Percentiles rank a stretch among this genome's conserved stretches.
phyloP scores from a whole-genome alignment of 2,888 invertebrate species.

The Ommatoiulus sabulosus region DNA sequence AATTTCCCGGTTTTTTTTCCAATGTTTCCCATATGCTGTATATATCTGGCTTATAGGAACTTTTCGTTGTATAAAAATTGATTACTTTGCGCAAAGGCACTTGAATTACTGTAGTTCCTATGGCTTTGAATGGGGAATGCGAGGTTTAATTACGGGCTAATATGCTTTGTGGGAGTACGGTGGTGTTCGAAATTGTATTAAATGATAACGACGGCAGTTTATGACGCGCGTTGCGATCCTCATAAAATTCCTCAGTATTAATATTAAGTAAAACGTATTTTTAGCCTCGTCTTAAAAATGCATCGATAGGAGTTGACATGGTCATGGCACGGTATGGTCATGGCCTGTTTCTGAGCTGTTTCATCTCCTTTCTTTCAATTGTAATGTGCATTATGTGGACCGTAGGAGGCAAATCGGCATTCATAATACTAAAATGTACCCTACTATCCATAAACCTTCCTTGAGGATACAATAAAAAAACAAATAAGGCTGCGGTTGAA shows the following conservation, averaged over 20 bases:
- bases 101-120: background rate
- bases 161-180: background rate
- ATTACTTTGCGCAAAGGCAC: background rate
- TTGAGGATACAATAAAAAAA: too few relatives aligned
- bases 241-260: background rate
- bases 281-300: background rate
- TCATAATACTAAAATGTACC: too few relatives aligned
- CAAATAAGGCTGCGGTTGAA: too few relatives aligned
- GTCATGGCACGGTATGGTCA: background rate
- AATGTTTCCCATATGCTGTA: background rate
- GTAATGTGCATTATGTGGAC: too few relatives aligned
- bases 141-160: background rate
- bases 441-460: too few relatives aligned
- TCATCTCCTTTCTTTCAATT: background rate
- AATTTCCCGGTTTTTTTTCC: background rate
- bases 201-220: background rate
- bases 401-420: too few relatives aligned
- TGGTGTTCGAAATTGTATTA: background rate
- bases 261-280: background rate
- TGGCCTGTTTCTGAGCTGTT: background rate
- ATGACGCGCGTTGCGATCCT: background rate
- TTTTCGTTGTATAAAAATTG: conserved; percentile 18
- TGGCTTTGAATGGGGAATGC: conserved; percentile 12
- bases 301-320: background rate
- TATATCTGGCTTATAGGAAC: background rate